phyloP scores from a whole-genome alignment of 2,113 vertebrate genomes.

The Oncorhynchus tshawytscha region DNA sequence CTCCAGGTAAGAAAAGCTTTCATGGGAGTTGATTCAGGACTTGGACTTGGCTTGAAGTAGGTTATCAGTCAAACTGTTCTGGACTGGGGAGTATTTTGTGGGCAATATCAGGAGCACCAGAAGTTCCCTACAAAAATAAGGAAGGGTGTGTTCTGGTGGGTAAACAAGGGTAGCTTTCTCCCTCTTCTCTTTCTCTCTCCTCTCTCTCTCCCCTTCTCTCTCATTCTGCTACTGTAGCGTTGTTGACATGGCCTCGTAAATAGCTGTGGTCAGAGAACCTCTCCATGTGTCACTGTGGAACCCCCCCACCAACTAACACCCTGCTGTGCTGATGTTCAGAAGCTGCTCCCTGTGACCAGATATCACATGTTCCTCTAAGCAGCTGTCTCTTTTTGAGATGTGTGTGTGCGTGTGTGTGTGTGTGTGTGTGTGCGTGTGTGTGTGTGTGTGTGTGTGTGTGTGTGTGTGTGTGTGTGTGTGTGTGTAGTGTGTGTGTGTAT shows the following conservation, averaged over 20 bases:
- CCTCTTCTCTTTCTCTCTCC: background rate
- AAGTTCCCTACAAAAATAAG: background rate
- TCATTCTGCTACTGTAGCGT: slow-evolving; percentile 37
- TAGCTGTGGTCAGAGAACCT: slow-evolving; percentile 51
- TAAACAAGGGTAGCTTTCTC: background rate
- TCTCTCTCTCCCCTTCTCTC: background rate
- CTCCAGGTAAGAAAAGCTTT: background rate
- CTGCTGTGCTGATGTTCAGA: background rate
- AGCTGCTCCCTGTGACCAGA: background rate
- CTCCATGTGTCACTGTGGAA: slow-evolving; percentile 60
- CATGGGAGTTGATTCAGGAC: background rate
- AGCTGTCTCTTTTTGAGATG: background rate
- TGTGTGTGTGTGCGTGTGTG: background rate
- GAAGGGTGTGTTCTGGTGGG: background rate
- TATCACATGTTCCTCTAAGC: background rate
- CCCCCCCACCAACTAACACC: slow-evolving; percentile 19
- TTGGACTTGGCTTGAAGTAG: background rate
- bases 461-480: too few relatives aligned
- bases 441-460: background rate
- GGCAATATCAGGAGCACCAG: background rate
- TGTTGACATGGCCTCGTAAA: slow-evolving; percentile 65
- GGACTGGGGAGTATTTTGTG: background rate
- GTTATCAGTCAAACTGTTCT: background rate
- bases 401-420: too few relatives aligned
- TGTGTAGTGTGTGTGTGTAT: too few relatives aligned